These are phyloP conservation scores for Syngnathus floridae DNA, from an alignment of 2,113 vertebrate genomes.

Conservation along the genomic window DNA sequence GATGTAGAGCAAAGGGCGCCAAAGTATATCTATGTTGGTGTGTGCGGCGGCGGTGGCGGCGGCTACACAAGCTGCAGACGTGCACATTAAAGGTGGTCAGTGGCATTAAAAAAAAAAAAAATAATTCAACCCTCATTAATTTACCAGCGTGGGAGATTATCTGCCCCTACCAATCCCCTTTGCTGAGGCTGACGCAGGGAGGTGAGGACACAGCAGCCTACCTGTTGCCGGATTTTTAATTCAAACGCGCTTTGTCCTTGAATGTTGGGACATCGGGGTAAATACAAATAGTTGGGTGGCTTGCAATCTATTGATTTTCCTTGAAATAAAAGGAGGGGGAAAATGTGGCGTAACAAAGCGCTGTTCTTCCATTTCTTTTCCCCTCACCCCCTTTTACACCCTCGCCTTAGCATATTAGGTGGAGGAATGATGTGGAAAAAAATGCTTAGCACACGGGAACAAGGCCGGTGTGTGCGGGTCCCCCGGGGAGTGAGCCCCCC, in stretches of 20 bases:
- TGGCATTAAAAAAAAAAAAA: constrained; percentile 36
- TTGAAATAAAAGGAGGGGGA: constrained; percentile 72
- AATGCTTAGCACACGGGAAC: constrained; percentile 86
- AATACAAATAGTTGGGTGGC: constrained; percentile 80
- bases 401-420: constrained; percentile 83
- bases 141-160: constrained; percentile 58
- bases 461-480: constrained; percentile 72
- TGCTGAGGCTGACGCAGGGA: constrained; percentile 40
- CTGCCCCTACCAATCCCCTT: constrained; percentile 46
- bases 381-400: constrained; percentile 34
- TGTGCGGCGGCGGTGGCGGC: constrained; percentile 26
- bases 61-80: constrained; percentile 54
- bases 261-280: constrained; percentile 90
- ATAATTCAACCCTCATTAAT: constrained; percentile 63
- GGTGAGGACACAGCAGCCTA: constrained; percentile 50
- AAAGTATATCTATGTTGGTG: constrained; percentile 49
- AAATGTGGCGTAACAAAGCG: constrained; percentile 70
- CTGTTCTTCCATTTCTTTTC: constrained; percentile 35
- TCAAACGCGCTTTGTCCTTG: constrained; percentile 79
- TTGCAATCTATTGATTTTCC: constrained; percentile 84
- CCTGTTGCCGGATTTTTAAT: constrained; percentile 76
- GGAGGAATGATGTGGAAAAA: constrained; percentile 82
- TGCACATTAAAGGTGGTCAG: constrained; percentile 52
- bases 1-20: constrained; percentile 42
- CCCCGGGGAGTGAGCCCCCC: constrained; percentile 61